A percentile compares a stretch with the other conserved stretches of the same genome.
Conservation (phyloP, 2,888 invertebrate genomes). For the Lycophotia porphyrea region DNA sequence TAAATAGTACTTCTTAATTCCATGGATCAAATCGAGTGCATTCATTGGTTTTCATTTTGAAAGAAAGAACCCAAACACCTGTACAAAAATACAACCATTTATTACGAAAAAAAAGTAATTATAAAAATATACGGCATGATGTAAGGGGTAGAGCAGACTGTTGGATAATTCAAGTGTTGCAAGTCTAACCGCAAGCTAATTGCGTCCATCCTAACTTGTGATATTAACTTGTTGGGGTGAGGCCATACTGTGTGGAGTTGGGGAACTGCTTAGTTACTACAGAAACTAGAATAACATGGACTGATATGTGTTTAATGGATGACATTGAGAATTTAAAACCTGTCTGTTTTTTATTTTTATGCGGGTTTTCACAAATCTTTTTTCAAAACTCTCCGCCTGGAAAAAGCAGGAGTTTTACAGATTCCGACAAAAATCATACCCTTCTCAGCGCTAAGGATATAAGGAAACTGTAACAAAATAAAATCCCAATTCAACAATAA, state of each 20-base stretch:
- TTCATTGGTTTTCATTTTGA: neutral
- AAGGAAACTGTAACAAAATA: no score
- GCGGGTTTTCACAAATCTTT: neutral
- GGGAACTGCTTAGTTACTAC: neutral
- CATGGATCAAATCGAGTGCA: neutral
- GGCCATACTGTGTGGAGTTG: constrained; percentile 52
- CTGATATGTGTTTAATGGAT: neutral
- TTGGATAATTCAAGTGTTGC: constrained; percentile 80
- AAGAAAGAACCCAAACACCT: constrained; percentile 2
- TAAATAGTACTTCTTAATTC: neutral
- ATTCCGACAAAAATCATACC: neutral
- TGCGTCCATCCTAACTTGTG: constrained; percentile 86
- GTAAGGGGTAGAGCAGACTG: constrained; percentile 65
- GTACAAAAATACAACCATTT: constrained; percentile 30
- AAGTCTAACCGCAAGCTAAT: constrained; percentile 85
- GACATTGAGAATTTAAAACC: neutral
- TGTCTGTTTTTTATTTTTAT: no score
- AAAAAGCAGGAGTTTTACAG: neutral
- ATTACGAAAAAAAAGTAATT: constrained; percentile 36
- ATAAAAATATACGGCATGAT: constrained; percentile 58
- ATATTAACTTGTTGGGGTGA: constrained; percentile 76
- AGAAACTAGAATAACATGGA: neutral
- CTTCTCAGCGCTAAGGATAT: no score
- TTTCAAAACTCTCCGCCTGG: neutral
- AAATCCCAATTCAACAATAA: no score